These are phyloP conservation scores for Pagetopsis macropterus DNA, from an alignment of 2,797 vertebrate genomes.

Conservation along the genomic window DNA sequence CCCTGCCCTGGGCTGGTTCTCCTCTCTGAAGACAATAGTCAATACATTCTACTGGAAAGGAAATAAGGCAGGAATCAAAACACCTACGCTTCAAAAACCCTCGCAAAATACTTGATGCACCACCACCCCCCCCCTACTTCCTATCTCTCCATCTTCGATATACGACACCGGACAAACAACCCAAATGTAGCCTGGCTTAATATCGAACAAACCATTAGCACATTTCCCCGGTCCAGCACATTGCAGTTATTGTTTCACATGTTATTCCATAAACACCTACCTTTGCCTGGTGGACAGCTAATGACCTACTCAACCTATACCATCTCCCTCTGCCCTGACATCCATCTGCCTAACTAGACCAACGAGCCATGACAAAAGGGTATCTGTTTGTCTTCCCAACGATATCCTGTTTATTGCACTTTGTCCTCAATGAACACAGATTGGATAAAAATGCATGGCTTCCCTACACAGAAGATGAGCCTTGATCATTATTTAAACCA, in stretches of 20 bases:
- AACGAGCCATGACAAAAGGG: no score
- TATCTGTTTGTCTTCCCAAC: no score
- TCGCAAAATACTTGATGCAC: neutral
- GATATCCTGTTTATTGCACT: no score
- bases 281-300: conserved; percentile 17
- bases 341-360: neutral
- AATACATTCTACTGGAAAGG: neutral
- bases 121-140: neutral
- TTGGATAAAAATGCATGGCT: no score
- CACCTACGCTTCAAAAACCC: neutral
- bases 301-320: conserved; percentile 20
- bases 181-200: neutral
- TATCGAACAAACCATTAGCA: conserved; percentile 11
- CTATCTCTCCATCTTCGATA: conserved; percentile 6
- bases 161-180: neutral
- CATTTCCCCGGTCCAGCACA: conserved; percentile 3
- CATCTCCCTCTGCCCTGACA: neutral
- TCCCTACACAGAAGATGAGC: no score
- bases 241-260: conserved; percentile 23
- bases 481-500: no score
- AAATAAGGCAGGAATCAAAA: neutral
- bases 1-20: conserved; percentile 6
- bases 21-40: conserved; percentile 1
- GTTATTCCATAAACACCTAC: conserved; percentile 12
- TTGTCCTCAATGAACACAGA: no score